These are phyloP conservation scores for Aethes cnicana DNA, from an alignment of 2,888 invertebrate species.

Conservation along the genomic window DNA sequence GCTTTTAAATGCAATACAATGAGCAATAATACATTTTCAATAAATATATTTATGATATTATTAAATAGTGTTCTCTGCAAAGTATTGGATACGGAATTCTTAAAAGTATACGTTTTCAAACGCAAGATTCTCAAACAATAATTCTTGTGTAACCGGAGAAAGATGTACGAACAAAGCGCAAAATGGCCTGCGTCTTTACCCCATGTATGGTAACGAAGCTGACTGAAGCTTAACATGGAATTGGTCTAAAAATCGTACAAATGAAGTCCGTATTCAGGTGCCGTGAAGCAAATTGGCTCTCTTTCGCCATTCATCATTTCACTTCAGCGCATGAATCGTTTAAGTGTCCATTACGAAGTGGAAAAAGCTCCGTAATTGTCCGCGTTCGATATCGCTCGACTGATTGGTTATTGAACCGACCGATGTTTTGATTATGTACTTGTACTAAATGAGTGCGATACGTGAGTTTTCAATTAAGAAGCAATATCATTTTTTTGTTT, in stretches of 20 bases:
- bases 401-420: not conserved
- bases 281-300: constrained; percentile 29
- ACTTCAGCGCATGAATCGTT: constrained; percentile 28
- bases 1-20: no score
- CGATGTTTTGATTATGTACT: no score
- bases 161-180: no score
- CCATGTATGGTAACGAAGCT: constrained; percentile 2
- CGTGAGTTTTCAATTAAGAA: not conserved
- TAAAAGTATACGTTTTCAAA: no score
- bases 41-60: no score
- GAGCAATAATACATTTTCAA: no score
- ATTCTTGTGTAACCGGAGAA: no score
- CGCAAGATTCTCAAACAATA: no score
- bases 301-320: constrained; percentile 26
- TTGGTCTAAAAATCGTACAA: constrained; percentile 27
- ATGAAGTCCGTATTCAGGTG: constrained; percentile 28
- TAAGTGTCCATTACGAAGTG: constrained; percentile 28
- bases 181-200: not conserved
- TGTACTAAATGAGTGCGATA: no score
- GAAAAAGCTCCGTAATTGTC: constrained; percentile 20
- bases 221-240: constrained; percentile 18
- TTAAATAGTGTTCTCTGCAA: no score
- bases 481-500: constrained; percentile 1
- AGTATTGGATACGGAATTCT: no score
- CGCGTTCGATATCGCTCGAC: constrained; percentile 4